phyloP scores from a whole-genome alignment of 2,113 vertebrate genomes.

The Heterotilapia buettikoferi region DNA sequence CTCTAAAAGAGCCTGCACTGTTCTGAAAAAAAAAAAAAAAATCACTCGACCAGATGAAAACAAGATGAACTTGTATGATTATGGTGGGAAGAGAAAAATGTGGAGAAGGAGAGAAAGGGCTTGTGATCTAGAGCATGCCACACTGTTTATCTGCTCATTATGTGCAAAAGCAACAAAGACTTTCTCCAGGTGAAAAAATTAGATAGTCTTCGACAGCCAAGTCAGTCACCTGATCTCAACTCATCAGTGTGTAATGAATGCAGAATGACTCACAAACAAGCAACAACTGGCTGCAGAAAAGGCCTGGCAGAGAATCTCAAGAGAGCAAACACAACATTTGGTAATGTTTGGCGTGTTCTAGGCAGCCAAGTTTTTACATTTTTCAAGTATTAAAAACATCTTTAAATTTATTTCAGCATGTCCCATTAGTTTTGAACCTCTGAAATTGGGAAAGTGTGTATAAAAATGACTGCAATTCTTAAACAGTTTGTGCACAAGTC shows the following conservation, averaged over 20 bases:
- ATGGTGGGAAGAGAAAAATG: background rate
- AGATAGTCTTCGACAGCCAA: background rate
- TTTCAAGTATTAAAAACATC: background rate
- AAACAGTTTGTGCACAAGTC: background rate
- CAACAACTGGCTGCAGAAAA: background rate
- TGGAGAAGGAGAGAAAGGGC: background rate
- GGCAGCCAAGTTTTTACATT: background rate
- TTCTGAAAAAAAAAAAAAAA: background rate
- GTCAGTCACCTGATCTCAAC: background rate
- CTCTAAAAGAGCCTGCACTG: background rate
- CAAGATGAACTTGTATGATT: background rate
- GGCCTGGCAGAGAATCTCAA: background rate
- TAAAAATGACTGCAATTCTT: background rate
- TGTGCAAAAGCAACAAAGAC: background rate
- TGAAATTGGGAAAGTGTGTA: background rate
- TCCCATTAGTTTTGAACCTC: background rate
- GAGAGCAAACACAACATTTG: background rate
- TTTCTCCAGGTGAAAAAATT: background rate
- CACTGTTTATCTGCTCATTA: background rate
- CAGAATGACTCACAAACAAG: background rate
- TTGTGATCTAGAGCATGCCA: background rate
- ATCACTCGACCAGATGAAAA: background rate
- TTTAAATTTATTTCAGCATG: background rate
- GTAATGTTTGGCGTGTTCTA: background rate
- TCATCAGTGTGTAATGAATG: background rate